Evolutionary conservation across 2,888 invertebrate species (phyloP), one percentile per base, ranked within the genome.

Genomic region (Limenitis camilla): DNA sequence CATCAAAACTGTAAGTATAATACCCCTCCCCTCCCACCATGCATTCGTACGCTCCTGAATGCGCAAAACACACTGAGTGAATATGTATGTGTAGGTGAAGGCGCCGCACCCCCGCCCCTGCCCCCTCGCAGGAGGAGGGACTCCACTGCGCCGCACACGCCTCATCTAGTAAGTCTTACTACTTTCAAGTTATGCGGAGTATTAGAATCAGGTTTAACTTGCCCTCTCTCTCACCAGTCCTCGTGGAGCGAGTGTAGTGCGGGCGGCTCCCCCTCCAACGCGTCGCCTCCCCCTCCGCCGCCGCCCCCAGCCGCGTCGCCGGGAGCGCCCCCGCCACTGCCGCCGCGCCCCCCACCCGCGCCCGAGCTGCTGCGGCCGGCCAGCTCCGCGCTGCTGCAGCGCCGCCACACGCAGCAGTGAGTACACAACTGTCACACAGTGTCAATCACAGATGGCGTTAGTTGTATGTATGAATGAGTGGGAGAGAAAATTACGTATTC

Each of bases 331-430:
- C 76, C 82, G 8, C 82, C 83, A 4, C 75, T 81, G 55, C 85
- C 83, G 4, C 85, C 82, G 55, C 78, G 80, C 1, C 86, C 84
- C 38, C 70, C 78, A 49, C 83, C 80, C 32, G 78, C 82, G 10
- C 88, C 88, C 46, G 85, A 76, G 58, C 74, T 88, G 65, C 77
- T 88, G 59, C 75, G 88, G 0, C 88, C 89, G 36, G 83, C 84
- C 46, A 86, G 86, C 71, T 88, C 88, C 58, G 80, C 88, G 52
- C 81, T 86, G 32, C 72, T 88, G 69, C 86, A 85, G 73, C 56
- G 86, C 9, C 43, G 86, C 1, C 82, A 79, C 53, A 65, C 59
- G 38, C 62, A 63, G n/a, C 54, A 55, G 66, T 66, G 11, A 59
- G 62, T 60, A 42, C 7, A 40, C 32, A 61, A 4, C 11, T 8